phyloP scores from a whole-genome alignment of 2,113 vertebrate species.

The Pygathrix nemaeus region DNA sequence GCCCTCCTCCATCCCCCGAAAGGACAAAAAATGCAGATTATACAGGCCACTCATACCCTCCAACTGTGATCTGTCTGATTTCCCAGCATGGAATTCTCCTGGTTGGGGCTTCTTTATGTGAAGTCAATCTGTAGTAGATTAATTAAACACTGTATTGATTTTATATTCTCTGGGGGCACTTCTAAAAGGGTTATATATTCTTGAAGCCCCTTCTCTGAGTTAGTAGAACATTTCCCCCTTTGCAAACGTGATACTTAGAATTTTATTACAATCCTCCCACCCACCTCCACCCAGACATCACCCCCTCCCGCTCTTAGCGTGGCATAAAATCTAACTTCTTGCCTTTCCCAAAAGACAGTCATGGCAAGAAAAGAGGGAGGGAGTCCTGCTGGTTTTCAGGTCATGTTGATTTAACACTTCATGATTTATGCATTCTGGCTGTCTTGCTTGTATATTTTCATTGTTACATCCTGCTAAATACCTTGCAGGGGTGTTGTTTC shows the following conservation, averaged over 20 bases:
- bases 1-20: not conserved
- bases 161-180: constrained; percentile 18
- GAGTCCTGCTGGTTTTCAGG: constrained; percentile 24
- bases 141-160: constrained; percentile 69
- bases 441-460: constrained; percentile 61
- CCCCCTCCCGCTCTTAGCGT: not conserved
- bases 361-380: not conserved
- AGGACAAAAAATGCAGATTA: not conserved
- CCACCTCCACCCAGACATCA: not conserved
- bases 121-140: constrained; percentile 54
- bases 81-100: not conserved
- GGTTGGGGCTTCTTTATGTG: not conserved
- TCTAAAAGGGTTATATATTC: constrained; percentile 8
- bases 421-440: constrained; percentile 41
- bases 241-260: not conserved
- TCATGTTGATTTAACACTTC: constrained; percentile 41
- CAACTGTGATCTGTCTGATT: not conserved
- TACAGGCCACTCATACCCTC: not conserved
- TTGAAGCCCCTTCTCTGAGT: not conserved
- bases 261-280: not conserved
- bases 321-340: not conserved
- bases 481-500: constrained; percentile 54
- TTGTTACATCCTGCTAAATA: constrained; percentile 68
- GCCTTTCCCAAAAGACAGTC: not conserved
- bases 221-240: constrained; percentile 12